phyloP scores from a whole-genome alignment of 64 coral and sea anemone species.

The Anthopleura sola region DNA sequence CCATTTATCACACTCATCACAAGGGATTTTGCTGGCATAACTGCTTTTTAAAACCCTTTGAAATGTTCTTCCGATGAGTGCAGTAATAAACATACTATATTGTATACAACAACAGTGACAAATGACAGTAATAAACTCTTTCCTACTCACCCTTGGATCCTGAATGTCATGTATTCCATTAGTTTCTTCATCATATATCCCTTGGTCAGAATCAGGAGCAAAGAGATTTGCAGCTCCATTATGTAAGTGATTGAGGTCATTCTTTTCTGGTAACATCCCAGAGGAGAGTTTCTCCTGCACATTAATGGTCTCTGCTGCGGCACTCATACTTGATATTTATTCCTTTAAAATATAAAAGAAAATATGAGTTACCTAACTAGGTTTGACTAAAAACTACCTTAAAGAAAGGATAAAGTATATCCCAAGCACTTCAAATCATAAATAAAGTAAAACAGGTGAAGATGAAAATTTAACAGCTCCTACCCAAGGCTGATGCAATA shows the following conservation, averaged over 20 bases:
- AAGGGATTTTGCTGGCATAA: too few species aligned
- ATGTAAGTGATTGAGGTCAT: not conserved
- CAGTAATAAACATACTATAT: too few species aligned
- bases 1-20: too few species aligned
- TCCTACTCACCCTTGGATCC: slow-evolving; percentile 39
- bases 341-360: not conserved
- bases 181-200: slow-evolving; percentile 47
- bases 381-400: too few species aligned
- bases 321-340: slow-evolving; percentile 58
- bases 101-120: not conserved
- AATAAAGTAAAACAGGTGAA: not conserved
- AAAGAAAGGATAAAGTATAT: too few species aligned
- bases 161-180: slow-evolving; percentile 55
- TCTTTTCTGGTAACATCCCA: slow-evolving; percentile 8
- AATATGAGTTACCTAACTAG: not conserved
- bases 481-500: not conserved
- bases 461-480: too few species aligned
- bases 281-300: slow-evolving; percentile 58
- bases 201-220: slow-evolving; percentile 67
- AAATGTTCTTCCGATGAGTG: too few species aligned
- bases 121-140: not conserved
- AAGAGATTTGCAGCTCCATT: slow-evolving; percentile 61
- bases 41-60: too few species aligned
- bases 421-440: not conserved
- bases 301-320: slow-evolving; percentile 80